Conservation (phyloP, 2,797 vertebrate species). For the Aldrovandia affinis region DNA sequence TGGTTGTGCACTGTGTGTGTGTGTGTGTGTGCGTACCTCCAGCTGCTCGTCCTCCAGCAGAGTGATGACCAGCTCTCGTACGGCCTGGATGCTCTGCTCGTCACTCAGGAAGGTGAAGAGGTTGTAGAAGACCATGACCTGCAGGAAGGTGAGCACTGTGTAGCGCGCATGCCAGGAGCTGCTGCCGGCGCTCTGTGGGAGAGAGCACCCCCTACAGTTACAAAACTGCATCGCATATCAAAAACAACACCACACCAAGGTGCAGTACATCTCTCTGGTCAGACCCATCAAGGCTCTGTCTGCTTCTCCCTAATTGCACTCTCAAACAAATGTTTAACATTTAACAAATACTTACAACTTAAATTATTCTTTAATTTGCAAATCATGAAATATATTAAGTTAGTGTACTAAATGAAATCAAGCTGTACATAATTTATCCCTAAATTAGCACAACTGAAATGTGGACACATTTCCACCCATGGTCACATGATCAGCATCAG, state of each 20-base stretch:
- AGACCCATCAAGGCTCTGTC: neutral
- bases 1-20: neutral
- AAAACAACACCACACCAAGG: neutral
- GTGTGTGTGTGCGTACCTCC: constrained; percentile 75
- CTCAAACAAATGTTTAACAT: too few species aligned
- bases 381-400: neutral
- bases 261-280: neutral
- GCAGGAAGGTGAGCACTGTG: constrained; percentile 94
- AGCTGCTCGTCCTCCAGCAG: constrained; percentile 95
- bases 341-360: neutral
- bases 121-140: constrained; percentile 98
- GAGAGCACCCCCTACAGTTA: constrained; percentile 15
- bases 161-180: constrained; percentile 97
- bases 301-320: neutral
- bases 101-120: constrained; percentile 94
- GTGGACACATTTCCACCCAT: neutral
- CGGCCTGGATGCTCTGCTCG: constrained; percentile 79
- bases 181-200: constrained; percentile 88
- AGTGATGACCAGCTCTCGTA: constrained; percentile 82
- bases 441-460: neutral
- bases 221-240: neutral
- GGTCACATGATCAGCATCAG: neutral
- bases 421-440: neutral
- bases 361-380: neutral
- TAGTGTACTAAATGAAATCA: neutral